phyloP scores from a whole-genome alignment of 2,797 vertebrate genomes.

The Tauraco hartlaubi region DNA sequence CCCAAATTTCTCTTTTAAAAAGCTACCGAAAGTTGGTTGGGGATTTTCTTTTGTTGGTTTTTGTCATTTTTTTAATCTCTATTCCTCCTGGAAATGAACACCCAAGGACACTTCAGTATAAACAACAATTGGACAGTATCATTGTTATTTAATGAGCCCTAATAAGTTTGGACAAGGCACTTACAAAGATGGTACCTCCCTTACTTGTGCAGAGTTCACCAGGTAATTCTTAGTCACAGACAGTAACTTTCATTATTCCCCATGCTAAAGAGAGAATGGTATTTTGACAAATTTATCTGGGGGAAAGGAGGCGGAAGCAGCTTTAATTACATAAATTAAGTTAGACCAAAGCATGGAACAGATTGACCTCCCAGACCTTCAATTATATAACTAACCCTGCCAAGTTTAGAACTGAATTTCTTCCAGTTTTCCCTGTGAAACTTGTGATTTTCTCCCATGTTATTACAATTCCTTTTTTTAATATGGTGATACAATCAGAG shows the following conservation, averaged over 20 bases:
- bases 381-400: background rate
- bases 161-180: background rate
- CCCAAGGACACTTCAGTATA: background rate
- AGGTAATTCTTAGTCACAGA: background rate
- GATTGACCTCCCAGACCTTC: background rate
- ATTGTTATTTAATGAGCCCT: background rate
- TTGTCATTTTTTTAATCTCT: background rate
- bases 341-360: background rate
- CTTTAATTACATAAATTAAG: background rate
- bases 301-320: background rate
- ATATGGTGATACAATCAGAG: background rate
- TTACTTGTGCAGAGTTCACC: background rate
- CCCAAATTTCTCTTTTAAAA: background rate
- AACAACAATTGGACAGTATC: background rate
- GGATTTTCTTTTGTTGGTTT: background rate
- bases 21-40: fast-evolving
- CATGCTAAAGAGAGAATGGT: background rate
- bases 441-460: background rate
- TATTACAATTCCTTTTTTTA: background rate
- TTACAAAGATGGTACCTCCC: background rate
- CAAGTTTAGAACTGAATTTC: background rate
- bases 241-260: background rate
- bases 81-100: background rate
- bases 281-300: background rate
- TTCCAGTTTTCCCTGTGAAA: slow-evolving; percentile 15